Percentiles rank a stretch among this genome's conserved stretches.
phyloP scores from a whole-genome alignment of 2,888 invertebrate species.

The Mimachlamys varia region DNA sequence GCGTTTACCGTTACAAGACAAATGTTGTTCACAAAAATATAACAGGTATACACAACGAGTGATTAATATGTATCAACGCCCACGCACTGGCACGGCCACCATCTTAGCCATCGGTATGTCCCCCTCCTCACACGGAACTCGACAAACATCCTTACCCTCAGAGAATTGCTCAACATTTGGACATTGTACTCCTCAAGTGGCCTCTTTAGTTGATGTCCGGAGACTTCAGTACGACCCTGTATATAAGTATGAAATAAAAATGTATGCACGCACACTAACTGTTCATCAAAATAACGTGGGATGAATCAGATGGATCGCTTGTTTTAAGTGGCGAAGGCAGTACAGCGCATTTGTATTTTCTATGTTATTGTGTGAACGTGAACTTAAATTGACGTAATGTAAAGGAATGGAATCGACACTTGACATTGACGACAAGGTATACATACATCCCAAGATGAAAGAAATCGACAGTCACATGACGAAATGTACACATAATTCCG shows the following conservation, averaged over 20 bases:
- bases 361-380: not conserved
- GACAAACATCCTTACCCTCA: not conserved
- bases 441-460: not conserved
- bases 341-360: not conserved
- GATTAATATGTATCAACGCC: not conserved
- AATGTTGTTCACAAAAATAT: not conserved
- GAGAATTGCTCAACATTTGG: not conserved
- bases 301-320: not conserved
- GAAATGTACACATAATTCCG: constrained; percentile 23
- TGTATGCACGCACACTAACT: not conserved
- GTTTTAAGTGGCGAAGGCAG: not conserved
- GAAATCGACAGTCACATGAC: constrained; percentile 1
- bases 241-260: not conserved
- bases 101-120: not conserved
- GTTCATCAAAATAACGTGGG: not conserved
- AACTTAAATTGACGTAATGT: not conserved
- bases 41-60: not conserved
- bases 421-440: not conserved
- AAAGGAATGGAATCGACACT: not conserved
- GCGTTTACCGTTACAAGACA: not conserved
- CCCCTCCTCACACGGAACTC: not conserved
- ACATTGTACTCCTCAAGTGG: constrained; percentile 20
- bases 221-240: not conserved
- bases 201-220: not conserved
- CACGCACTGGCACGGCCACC: not conserved